Conservation (phyloP, 2,797 vertebrate genomes). For the Lutjanus campechanus region DNA sequence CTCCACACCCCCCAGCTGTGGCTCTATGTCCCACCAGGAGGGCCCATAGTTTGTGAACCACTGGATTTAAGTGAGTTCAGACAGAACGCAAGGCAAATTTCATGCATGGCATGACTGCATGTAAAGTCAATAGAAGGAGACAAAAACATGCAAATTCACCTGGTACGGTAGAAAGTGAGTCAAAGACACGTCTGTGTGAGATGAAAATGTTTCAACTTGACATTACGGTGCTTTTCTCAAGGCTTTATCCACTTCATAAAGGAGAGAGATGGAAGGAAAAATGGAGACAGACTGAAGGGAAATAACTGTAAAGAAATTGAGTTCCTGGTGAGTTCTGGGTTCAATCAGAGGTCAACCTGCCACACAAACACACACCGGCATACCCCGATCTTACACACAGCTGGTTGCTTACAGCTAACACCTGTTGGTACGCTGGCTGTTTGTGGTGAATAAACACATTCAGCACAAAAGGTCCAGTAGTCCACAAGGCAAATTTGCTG, state of each 20-base stretch:
- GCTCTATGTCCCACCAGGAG: too few species aligned
- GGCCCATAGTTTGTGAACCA: too few species aligned
- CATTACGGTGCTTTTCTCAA: background rate
- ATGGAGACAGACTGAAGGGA: too few species aligned
- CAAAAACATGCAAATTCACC: background rate
- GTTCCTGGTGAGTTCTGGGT: background rate
- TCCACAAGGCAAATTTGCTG: background rate
- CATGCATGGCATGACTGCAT: too few species aligned
- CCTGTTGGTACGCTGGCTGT: background rate
- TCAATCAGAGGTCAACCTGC: conserved; percentile 3
- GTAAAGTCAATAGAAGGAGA: too few species aligned
- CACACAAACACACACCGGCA: background rate
- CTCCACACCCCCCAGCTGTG: too few species aligned
- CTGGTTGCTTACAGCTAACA: background rate
- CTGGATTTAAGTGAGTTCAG: too few species aligned
- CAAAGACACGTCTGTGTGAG: background rate
- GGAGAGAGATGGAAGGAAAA: background rate
- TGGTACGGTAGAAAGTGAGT: background rate
- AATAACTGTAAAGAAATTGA: background rate
- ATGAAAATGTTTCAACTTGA: background rate
- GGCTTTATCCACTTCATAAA: conserved; percentile 6
- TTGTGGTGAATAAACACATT: too few species aligned
- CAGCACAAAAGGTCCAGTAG: background rate
- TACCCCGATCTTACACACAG: background rate
- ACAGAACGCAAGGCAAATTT: too few species aligned